A percentile compares a stretch with the other conserved stretches of the same genome.
These are phyloP conservation scores for Sphecodes monilicornis DNA, from an alignment of 2,888 invertebrate species.

Conservation along the genomic window DNA sequence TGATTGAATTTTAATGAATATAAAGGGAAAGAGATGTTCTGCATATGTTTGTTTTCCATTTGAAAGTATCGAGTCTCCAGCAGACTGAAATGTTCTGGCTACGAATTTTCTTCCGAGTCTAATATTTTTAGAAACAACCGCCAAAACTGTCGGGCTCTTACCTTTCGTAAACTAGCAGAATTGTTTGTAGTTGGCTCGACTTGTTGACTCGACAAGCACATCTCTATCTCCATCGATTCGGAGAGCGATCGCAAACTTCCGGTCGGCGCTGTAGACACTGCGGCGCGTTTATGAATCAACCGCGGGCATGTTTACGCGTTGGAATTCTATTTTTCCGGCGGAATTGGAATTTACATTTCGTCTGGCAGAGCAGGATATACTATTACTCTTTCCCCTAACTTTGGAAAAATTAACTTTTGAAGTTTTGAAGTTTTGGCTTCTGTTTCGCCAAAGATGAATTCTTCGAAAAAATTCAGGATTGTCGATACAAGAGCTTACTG, in stretches of 20 bases:
- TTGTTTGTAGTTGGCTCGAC: conserved; percentile 6
- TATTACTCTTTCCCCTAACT: neutral
- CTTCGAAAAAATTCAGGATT: no score
- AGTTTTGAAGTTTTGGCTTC: no score
- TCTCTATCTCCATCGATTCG: neutral
- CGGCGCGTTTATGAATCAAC: neutral
- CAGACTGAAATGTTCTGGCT: neutral
- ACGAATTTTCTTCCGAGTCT: neutral
- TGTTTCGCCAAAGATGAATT: no score
- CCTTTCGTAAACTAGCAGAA: neutral
- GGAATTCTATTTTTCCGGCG: neutral
- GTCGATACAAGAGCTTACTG: no score
- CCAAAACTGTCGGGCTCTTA: neutral
- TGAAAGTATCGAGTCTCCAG: neutral
- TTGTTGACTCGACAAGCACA: conserved; percentile 6
- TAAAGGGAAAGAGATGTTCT: neutral
- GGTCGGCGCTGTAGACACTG: neutral
- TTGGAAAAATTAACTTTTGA: neutral
- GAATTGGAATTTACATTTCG: neutral
- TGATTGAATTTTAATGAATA: no score
- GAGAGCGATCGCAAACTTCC: neutral
- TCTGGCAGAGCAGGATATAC: neutral
- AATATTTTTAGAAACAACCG: neutral
- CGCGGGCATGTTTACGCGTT: neutral
- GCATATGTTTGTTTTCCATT: neutral